Conservation (phyloP, 2,888 invertebrate genomes). For the Callyntrura sp. region DNA sequence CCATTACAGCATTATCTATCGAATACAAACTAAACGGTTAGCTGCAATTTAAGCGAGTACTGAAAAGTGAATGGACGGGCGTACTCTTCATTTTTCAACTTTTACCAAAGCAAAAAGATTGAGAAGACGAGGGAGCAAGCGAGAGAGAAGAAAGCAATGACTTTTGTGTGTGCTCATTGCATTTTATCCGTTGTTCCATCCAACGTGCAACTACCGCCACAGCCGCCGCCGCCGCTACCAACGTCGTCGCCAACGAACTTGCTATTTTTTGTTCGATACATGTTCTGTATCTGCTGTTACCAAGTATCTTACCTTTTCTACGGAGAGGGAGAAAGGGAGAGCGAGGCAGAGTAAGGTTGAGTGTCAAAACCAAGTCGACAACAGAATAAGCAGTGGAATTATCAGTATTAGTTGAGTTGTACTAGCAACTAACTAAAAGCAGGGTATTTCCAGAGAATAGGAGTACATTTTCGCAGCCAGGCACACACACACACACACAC, state of each 20-base stretch:
- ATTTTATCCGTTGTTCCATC: constrained; percentile 23
- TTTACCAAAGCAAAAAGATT: not conserved
- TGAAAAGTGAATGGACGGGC: constrained; percentile 16
- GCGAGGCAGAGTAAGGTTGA: constrained; percentile 43
- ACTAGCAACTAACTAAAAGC: constrained; percentile 42
- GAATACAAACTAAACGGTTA: not conserved
- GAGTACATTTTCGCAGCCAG: not conserved
- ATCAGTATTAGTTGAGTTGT: constrained; percentile 65
- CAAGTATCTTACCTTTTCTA: not conserved
- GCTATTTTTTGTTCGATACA: constrained; percentile 19
- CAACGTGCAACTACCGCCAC: not conserved
- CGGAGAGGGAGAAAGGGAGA: not conserved
- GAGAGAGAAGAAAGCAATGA: constrained; percentile 21
- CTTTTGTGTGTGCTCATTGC: constrained; percentile 26
- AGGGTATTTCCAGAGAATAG: constrained; percentile 8
- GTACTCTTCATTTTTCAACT: constrained; percentile 37
- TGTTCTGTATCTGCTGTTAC: constrained; percentile 5
- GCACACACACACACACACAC: too few relatives aligned
- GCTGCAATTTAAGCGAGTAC: not conserved
- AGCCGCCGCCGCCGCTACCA: not conserved
- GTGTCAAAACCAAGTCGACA: constrained; percentile 71
- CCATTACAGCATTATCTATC: not conserved
- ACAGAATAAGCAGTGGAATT: constrained; percentile 64
- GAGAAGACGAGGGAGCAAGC: not conserved
- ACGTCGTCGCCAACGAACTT: constrained; percentile 32